Conservation (phyloP, 2,113 vertebrate genomes). For the Stigmatopora nigra region DNA sequence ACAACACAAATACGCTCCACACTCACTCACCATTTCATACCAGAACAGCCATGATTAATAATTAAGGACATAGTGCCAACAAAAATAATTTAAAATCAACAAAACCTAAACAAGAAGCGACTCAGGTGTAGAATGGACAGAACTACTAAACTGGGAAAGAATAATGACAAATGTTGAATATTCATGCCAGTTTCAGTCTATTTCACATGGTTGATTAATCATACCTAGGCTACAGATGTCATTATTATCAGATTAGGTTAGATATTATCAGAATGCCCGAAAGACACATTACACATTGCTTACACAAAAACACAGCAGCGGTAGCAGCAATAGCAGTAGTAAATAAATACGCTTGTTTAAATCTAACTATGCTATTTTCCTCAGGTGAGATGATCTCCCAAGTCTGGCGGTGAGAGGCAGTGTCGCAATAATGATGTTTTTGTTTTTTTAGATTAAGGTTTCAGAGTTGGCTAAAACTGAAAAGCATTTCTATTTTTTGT, state of each 20-base stretch:
- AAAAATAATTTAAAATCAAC: neutral
- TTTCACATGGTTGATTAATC: constrained; percentile 61
- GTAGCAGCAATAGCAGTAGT: constrained; percentile 38
- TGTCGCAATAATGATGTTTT: constrained; percentile 52
- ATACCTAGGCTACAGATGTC: constrained; percentile 64
- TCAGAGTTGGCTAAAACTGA: constrained; percentile 27
- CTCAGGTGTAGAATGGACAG: constrained; percentile 41
- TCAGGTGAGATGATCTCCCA: constrained; percentile 26
- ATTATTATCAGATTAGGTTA: constrained; percentile 53
- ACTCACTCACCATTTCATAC: constrained; percentile 27
- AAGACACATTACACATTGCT: constrained; percentile 59
- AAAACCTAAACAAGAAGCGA: constrained; percentile 14
- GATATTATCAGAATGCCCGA: constrained; percentile 54
- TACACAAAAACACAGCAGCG: constrained; percentile 64
- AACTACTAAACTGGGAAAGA: constrained; percentile 48
- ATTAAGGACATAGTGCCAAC: constrained; percentile 14
- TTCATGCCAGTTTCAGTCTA: constrained; percentile 67
- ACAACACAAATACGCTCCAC: neutral
- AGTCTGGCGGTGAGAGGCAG: constrained; percentile 63
- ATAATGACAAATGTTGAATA: constrained; percentile 62
- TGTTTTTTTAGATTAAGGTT: constrained; percentile 26
- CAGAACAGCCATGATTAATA: constrained; percentile 17
- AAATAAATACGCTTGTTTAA: constrained; percentile 3
- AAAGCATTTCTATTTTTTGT: constrained; percentile 14
- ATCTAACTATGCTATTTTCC: constrained; percentile 17